Percentiles rank a stretch among this genome's conserved stretches.
phyloP scores from a whole-genome alignment of 2,113 vertebrate species.

The Lasiurus borealis region DNA sequence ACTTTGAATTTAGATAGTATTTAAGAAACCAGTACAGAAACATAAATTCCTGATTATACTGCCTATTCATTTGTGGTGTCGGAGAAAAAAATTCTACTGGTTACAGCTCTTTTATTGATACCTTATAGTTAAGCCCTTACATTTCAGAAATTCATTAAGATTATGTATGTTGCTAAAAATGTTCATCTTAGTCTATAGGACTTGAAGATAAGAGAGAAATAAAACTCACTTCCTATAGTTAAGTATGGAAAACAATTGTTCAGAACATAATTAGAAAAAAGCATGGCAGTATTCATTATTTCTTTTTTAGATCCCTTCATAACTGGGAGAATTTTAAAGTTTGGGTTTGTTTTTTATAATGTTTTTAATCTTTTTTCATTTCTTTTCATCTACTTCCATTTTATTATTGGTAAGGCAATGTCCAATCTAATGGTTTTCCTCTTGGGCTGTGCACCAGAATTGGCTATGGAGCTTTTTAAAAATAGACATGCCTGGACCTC shows the following conservation, averaged over 20 bases:
- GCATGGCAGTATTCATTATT: neutral
- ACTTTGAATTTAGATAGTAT: neutral
- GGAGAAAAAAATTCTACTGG: neutral
- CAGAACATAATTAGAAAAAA: neutral
- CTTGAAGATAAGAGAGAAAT: neutral
- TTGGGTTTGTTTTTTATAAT: conserved; percentile 27
- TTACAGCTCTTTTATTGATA: neutral
- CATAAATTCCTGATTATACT: neutral
- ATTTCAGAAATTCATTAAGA: conserved; percentile 19
- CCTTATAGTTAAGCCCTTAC: neutral
- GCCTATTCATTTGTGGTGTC: conserved; percentile 2
- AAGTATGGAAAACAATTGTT: conserved; percentile 30
- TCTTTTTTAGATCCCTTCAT: conserved; percentile 2
- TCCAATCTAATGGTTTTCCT: neutral
- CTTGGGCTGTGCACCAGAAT: neutral
- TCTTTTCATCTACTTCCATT: conserved; percentile 11
- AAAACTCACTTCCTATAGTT: neutral
- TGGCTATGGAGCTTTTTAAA: conserved; percentile 30
- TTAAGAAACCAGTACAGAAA: conserved; percentile 27
- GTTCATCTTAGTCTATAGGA: neutral
- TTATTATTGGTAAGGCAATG: neutral
- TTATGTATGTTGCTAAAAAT: neutral
- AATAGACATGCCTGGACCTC: neutral
- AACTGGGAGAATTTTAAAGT: conserved; percentile 10
- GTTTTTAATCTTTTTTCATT: neutral